Percentiles rank a stretch among this genome's conserved stretches.
phyloP scores from a whole-genome alignment of 2,797 vertebrate species.

The Labroides dimidiatus region DNA sequence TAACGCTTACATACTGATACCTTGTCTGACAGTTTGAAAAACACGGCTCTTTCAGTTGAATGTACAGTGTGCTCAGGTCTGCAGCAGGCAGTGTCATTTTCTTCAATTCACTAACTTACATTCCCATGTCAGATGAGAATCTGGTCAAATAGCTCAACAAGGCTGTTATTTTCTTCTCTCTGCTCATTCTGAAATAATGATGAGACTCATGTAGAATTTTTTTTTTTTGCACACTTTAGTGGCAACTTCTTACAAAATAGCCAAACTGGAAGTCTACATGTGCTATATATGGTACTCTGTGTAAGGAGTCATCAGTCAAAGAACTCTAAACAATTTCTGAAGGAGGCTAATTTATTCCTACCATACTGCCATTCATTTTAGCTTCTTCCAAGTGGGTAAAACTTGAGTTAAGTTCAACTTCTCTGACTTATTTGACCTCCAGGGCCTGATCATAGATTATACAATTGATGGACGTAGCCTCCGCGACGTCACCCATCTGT shows the following conservation, averaged over 20 bases:
- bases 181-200: too few relatives aligned
- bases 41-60: conserved; percentile 2
- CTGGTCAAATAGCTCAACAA: too few relatives aligned
- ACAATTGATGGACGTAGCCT: too few relatives aligned
- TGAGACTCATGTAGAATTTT: too few relatives aligned
- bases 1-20: conserved; percentile 10
- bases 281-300: too few relatives aligned
- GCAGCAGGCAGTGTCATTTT: conserved; percentile 24
- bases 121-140: too few relatives aligned
- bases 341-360: neutral
- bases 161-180: too few relatives aligned
- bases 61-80: conserved; percentile 9
- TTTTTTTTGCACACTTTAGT: too few relatives aligned
- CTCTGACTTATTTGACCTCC: neutral
- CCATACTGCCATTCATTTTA: neutral
- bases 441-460: too few relatives aligned
- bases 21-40: neutral
- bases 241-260: too few relatives aligned
- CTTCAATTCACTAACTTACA: neutral
- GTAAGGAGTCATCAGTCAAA: neutral
- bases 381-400: neutral
- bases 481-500: too few relatives aligned
- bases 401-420: conserved; percentile 1
- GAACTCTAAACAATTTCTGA: neutral
- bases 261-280: too few relatives aligned